Evolutionary conservation across 1,140 invertebrate species (phyloP), one percentile per base, ranked within the genome.

Genomic region (Trachymyrmex cornetzi): DNA sequence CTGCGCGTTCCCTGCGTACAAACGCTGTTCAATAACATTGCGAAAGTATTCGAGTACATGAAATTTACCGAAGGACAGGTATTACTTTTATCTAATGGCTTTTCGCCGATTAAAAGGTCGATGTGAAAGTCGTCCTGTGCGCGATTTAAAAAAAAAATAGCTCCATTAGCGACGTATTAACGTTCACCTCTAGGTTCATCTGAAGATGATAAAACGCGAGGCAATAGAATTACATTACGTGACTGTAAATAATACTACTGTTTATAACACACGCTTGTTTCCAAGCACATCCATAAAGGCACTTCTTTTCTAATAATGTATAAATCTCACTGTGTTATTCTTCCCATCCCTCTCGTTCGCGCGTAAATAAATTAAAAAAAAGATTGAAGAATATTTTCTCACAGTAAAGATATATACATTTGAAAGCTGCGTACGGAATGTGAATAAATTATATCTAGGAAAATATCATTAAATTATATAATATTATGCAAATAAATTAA

Each of bases 401-500:
- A 19, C 7, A 5, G 24, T 44, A 34, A 81, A 48, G 38, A 9
- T 81, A 59, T 61, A 24, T 80, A 80, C 19, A 80, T 34, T 34
- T 11, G 27, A 0, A 44, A 75, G 30, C 11, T 75, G 14, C 27
- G 34, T 19, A 16, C n/a, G 80, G 55, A 82, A 82, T 61, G 38
- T 82, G 24, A 74, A 74, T 57, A n/a, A 22, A 84, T 38, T 71
- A 71, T n/a, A 69, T 3, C 14, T 69, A 69, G 3, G n/a, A 34
- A 80, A 80, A 7, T 53, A 53, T 22, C 9, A 9, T 71, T 44
- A 81, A 57, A 44, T 55, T 44, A 44, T 44, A 44, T 44, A 50
- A 57, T 34, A 50, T 80, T 81, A 71, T 16, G 3, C 3, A 34
- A 81, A 44, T 57, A 44, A 81, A 81, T 81, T 57, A 81, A 64